Evolutionary conservation across 1,140 invertebrate species (phyloP).

Genomic region (Ladona fulva): DNA sequence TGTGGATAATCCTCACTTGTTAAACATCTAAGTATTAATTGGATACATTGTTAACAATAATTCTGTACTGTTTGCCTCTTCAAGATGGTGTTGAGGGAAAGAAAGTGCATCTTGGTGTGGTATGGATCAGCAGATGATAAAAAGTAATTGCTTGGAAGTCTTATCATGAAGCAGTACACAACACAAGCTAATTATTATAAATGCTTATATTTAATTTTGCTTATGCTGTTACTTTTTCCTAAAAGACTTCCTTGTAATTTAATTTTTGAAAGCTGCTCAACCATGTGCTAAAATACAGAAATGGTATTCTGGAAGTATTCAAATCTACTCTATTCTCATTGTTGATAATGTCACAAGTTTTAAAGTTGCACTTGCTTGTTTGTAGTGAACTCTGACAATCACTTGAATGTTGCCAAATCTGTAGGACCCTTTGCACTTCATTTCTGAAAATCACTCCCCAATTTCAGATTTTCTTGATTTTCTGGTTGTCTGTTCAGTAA

Average conservation of each 20-base stretch:
- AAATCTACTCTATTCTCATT: not conserved
- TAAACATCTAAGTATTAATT: not conserved
- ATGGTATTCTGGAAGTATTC: not conserved
- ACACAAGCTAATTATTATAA: too few species aligned
- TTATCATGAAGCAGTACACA: not conserved
- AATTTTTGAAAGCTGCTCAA: not conserved
- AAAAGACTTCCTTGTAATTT: not conserved
- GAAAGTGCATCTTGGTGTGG: not conserved
- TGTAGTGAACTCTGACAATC: not conserved
- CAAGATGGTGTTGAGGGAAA: slow-evolving; percentile 8
- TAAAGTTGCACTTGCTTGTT: slow-evolving; percentile 7
- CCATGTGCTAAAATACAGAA: not conserved
- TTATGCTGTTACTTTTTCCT: too few species aligned
- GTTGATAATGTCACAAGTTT: not conserved
- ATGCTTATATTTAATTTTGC: too few species aligned
- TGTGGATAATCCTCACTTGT: too few species aligned
- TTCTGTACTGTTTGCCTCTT: not conserved
- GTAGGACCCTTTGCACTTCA: not conserved
- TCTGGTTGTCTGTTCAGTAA: too few species aligned
- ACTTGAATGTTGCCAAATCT: not conserved
- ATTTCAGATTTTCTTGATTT: too few species aligned
- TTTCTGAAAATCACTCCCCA: not conserved
- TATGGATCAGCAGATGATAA: not conserved
- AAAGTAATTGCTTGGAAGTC: not conserved
- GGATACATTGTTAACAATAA: not conserved